Evolutionary conservation across 2,113 vertebrate genomes (phyloP).

Genomic region (Dissostichus mawsoni): DNA sequence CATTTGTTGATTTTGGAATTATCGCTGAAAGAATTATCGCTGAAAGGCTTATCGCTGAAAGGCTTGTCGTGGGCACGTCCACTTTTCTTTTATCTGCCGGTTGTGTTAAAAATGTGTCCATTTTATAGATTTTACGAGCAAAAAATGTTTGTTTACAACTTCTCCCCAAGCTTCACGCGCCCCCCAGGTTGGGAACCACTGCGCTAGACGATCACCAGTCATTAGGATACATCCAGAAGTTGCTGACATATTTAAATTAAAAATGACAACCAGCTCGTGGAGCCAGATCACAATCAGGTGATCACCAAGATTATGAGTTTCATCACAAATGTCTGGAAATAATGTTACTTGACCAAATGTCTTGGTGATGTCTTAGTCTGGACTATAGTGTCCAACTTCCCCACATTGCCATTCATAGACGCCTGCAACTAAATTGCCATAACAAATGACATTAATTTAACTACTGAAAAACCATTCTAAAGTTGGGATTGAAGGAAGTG

Average conservation of each 20-base stretch:
- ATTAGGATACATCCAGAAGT: not conserved
- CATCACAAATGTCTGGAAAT: not conserved
- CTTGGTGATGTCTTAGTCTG: not conserved
- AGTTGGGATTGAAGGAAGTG: not conserved
- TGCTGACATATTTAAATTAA: not conserved
- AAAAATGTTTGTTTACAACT: no score
- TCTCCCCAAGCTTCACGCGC: no score
- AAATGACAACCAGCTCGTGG: not conserved
- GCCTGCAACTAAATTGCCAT: not conserved
- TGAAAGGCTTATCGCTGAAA: no score
- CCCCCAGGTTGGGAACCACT: not conserved
- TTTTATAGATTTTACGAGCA: no score
- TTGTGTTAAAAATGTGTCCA: no score
- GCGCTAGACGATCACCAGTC: not conserved
- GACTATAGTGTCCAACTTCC: not conserved
- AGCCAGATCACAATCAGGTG: not conserved
- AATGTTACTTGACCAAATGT: not conserved
- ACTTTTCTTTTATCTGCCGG: no score
- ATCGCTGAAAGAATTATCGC: no score
- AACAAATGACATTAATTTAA: not conserved
- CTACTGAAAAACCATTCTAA: not conserved
- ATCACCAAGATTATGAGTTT: not conserved
- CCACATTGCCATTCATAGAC: not conserved
- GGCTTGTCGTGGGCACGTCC: no score
- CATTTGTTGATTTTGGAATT: no score